phyloP scores from a whole-genome alignment of 2,113 vertebrate genomes.

The Oriolus oriolus region DNA sequence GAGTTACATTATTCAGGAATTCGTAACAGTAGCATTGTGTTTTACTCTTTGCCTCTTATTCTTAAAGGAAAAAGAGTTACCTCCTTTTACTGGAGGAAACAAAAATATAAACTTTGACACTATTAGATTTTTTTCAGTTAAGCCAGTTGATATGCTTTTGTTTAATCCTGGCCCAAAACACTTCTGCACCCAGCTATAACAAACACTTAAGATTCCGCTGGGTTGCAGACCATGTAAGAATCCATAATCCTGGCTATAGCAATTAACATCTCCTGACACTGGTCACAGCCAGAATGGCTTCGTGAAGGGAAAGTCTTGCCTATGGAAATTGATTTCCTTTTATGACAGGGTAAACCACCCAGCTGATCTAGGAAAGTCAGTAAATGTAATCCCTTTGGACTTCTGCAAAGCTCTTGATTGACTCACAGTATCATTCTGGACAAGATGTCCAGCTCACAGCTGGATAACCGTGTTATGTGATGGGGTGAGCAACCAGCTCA shows the following conservation, averaged over 20 bases:
- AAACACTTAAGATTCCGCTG: background rate
- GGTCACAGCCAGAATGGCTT: background rate
- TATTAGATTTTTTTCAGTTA: background rate
- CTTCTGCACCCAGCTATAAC: background rate
- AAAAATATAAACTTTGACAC: background rate
- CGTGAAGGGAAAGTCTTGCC: background rate
- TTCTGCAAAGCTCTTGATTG: background rate
- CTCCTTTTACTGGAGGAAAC: background rate
- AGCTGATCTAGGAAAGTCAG: background rate
- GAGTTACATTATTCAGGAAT: background rate
- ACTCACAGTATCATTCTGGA: background rate
- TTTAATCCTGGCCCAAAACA: background rate
- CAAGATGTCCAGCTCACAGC: background rate
- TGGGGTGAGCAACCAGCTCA: background rate
- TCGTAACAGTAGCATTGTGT: background rate
- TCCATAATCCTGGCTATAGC: background rate
- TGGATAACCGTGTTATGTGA: accelerated
- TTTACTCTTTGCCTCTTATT: background rate
- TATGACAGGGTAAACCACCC: background rate
- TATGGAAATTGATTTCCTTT: background rate
- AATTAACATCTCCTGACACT: background rate
- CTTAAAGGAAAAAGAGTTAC: background rate
- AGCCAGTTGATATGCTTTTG: background rate
- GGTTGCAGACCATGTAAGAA: background rate
- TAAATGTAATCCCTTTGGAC: background rate